Base-by-base conservation (phyloP, 2,888 invertebrate genomes). In the Conus canariensis region DNA sequence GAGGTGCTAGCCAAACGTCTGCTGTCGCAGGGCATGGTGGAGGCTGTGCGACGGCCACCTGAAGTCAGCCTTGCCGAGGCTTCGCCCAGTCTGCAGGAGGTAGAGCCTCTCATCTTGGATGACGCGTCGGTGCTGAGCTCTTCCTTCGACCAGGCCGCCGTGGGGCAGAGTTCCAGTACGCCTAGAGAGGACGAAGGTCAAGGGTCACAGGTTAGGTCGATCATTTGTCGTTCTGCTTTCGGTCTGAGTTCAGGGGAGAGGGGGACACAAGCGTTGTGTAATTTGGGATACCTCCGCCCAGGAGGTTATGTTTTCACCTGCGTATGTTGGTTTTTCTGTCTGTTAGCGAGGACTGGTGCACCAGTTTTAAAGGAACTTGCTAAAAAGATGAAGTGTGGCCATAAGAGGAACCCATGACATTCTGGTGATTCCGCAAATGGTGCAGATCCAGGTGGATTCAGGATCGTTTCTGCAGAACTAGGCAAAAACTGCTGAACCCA, bases 1-100 rank as follows among this genome's bases (percentile, higher is more conserved):
- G 77, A 87, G 60, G 77, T 80, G 14, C 82, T 82, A 22, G 25
- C 83, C 19, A 64, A 56, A 12, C 14, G 67, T 9, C 80, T 88
- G 83, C 83, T 88, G 56, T 88, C 88, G 2, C 88, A 88, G 56
- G 88, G 88, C n/a, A 82, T 88, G 64, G 88, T 83, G 83, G 83
- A 88, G 64, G 88, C 83, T 1, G 88, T 67, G n/a, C 60, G 83
- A 9, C 25, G 4, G 14, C 58, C 77, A 25, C 83, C 8, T 8
- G 16, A 16, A 7, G 45, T 10, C 12, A 14, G 16, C 45, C 16
- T 82, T 45, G 45, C 5, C 16, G 45, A 16, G 16, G 7, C n/a
- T 5, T 58, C 25, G 59, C 58, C 9, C 85, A 85, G 59, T 22
- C 19, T 64, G 64, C 30, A 45, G 86, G 86, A 45, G 30, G 67